phyloP scores from a whole-genome alignment of 1,140 invertebrate genomes.

The Phocides pigmalion region DNA sequence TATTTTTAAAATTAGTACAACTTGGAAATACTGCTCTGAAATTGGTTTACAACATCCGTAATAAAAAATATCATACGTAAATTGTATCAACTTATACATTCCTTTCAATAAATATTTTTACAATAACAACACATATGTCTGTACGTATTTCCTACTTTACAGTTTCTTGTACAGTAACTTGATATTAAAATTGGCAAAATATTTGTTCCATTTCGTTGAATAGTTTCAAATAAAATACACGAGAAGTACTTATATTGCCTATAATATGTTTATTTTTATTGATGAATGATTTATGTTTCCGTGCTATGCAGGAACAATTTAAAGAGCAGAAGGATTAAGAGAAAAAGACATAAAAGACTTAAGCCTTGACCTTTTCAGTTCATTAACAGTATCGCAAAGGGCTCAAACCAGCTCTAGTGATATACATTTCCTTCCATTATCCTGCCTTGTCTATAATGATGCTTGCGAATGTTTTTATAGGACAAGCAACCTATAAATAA shows the following conservation, averaged over 20 bases:
- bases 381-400: constrained; percentile 38
- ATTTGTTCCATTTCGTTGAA: background rate
- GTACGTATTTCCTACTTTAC: no score
- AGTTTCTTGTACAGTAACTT: no score
- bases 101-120: no score
- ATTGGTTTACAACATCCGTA: no score
- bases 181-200: no score
- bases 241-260: background rate
- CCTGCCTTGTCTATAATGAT: constrained; percentile 8
- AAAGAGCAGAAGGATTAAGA: constrained; percentile 12
- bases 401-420: constrained; percentile 21
- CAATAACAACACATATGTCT: no score
- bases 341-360: constrained; percentile 24
- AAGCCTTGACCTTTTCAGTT: constrained; percentile 39
- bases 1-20: no score
- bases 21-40: no score
- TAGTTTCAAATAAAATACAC: background rate
- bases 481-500: constrained; percentile 15
- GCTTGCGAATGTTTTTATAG: constrained; percentile 7
- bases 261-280: no score
- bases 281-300: background rate
- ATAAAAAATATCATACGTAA: no score
- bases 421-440: constrained; percentile 33
- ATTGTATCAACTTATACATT: no score
- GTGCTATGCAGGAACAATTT: background rate